These are phyloP conservation scores for Chiloscyllium punctatum DNA, from an alignment of 2,797 vertebrate genomes.

Conservation along the genomic window DNA sequence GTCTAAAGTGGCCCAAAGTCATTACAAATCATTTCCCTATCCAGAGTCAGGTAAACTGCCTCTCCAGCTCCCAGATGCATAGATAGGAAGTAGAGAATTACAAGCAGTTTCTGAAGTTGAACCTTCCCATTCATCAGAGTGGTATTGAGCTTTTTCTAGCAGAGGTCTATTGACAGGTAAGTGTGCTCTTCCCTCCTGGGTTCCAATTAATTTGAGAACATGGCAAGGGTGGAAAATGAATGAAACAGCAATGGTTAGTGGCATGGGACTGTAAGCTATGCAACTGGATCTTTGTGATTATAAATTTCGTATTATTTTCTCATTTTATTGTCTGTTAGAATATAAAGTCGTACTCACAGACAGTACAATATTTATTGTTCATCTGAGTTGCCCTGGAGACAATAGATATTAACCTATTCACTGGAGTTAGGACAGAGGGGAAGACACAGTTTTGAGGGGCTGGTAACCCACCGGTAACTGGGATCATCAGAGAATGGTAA, in stretches of 20 bases:
- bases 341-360: background rate
- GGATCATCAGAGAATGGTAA: too few relatives aligned
- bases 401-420: background rate
- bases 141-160: background rate
- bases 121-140: background rate
- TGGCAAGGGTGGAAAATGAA: background rate
- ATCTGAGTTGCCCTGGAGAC: background rate
- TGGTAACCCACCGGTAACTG: too few relatives aligned
- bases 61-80: too few relatives aligned
- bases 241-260: background rate
- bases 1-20: background rate
- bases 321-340: background rate
- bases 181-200: background rate
- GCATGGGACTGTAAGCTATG: background rate
- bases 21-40: background rate
- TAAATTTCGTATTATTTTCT: background rate
- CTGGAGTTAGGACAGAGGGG: too few relatives aligned
- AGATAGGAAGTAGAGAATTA: background rate
- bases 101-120: background rate
- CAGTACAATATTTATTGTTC: background rate
- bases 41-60: background rate
- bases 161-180: background rate
- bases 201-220: constrained; percentile 5
- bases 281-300: background rate
- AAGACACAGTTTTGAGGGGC: too few relatives aligned